These are phyloP conservation scores for Campylorhamphus procurvoides DNA, from an alignment of 2,113 vertebrate species.

Conservation along the genomic window DNA sequence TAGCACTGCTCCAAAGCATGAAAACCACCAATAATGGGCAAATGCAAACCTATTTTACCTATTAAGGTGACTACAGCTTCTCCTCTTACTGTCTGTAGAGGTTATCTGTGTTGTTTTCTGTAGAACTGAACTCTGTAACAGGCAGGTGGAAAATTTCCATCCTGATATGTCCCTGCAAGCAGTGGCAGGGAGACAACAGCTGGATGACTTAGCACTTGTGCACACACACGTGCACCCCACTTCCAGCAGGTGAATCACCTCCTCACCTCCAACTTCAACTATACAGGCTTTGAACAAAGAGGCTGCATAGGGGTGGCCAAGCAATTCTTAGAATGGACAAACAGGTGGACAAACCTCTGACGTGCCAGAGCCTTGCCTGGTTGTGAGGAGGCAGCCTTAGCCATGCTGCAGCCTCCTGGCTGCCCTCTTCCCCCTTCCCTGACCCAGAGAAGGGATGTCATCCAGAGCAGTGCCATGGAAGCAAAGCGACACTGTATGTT, in stretches of 20 bases:
- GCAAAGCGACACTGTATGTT: background rate
- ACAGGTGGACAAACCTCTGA: background rate
- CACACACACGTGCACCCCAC: accelerated
- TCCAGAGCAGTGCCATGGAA: background rate
- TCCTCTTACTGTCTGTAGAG: background rate
- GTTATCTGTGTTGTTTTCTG: background rate
- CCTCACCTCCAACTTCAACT: background rate
- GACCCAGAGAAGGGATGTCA: background rate
- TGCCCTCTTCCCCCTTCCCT: background rate
- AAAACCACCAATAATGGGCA: background rate
- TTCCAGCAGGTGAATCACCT: background rate
- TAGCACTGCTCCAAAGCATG: background rate
- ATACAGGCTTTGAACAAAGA: accelerated
- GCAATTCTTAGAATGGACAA: background rate
- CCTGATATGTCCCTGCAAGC: background rate
- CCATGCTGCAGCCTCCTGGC: accelerated
- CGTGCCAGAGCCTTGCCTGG: background rate
- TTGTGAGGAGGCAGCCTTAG: background rate
- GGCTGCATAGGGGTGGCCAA: accelerated
- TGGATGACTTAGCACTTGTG: background rate
- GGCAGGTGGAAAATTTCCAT: background rate
- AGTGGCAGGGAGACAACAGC: background rate
- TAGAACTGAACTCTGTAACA: background rate
- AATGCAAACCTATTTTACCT: background rate
- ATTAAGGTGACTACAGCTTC: background rate